Base-by-base conservation (phyloP, 2,888 invertebrate species). In the Pollenia angustigena region DNA sequence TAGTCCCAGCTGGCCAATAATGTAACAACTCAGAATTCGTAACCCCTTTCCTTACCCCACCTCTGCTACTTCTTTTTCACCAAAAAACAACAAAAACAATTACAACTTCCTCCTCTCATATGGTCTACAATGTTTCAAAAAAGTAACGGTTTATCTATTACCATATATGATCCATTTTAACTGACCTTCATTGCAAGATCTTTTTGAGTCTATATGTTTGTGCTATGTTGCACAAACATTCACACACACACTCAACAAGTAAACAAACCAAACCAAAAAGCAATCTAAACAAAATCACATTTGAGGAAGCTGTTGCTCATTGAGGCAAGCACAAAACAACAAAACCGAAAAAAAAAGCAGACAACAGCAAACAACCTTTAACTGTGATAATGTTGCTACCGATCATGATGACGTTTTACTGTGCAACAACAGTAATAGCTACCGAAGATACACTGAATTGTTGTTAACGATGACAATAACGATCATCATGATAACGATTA, bases 101-200 rank as follows among this genome's bases (percentile, higher is more conserved):
- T 54, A 56, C 69, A 62, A 76, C 69, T 76, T 82, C 76, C 76
- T 71, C 62, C 52, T 32, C 32, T 32, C 32, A 40, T 54, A 60
- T 58, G 50, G 40, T 50, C 40, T 50, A 74, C 16, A 71, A 74
- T 58, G 72, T 72, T 79, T 72, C 16, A 68, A 78, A 84, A 81
- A 69, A 58, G 4, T 87, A 87, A 85, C 85, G 76, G 87, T 82
- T 82, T 69, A 75, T 56, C 60, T 75, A 66, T 46, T 52, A 48
- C 82, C 81, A 85, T 82, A 66, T 85, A 62, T 56, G 85, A 58
- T 54, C 16, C 72, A 48, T 74, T 74, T 76, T 62, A 85, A 79
- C 85, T 85, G 85, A 87, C 85, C 85, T 85, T 85, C 85, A 85
- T 87, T 82, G 87, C 74, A 82, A 48, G 46, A 85, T 68, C 79